These are phyloP conservation scores for Poeciliopsis presidionis DNA, from an alignment of 2,797 vertebrate species.

Conservation along the genomic window DNA sequence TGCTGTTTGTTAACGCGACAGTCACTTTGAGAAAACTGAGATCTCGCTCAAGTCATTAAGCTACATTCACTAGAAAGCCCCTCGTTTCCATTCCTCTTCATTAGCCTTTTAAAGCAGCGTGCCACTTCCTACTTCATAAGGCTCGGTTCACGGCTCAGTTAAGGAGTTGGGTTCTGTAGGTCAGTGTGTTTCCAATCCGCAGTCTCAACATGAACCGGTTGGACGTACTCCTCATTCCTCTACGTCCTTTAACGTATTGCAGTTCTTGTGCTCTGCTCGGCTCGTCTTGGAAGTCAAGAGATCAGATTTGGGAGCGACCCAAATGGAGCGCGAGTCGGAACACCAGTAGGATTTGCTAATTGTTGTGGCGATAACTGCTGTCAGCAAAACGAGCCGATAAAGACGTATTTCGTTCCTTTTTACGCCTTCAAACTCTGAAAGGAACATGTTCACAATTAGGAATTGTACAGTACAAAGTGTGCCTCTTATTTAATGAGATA, in stretches of 20 bases:
- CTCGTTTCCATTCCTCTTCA: neutral
- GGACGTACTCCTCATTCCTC: neutral
- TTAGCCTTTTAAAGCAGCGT: neutral
- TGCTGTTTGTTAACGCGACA: constrained; percentile 3
- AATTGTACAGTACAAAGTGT: neutral
- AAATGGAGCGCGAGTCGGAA: neutral
- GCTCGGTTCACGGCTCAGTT: neutral
- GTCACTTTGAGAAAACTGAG: neutral
- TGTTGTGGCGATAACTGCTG: neutral
- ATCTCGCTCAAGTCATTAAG: neutral
- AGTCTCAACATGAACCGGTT: neutral
- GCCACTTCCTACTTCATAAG: neutral
- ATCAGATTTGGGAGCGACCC: neutral
- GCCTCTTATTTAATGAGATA: neutral
- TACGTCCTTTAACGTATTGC: neutral
- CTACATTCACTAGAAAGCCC: neutral
- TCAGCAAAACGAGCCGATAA: neutral
- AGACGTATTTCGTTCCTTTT: neutral
- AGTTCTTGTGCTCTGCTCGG: neutral
- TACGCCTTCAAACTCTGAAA: neutral
- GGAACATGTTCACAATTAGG: neutral
- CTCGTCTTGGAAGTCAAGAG: neutral
- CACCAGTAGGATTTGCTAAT: neutral
- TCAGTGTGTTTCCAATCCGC: neutral
- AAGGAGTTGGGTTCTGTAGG: neutral